A percentile compares a stretch with the other conserved stretches of the same genome.
Evolutionary conservation across 2,113 vertebrate genomes (phyloP).

Genomic region (Cyrtonyx montezumae): DNA sequence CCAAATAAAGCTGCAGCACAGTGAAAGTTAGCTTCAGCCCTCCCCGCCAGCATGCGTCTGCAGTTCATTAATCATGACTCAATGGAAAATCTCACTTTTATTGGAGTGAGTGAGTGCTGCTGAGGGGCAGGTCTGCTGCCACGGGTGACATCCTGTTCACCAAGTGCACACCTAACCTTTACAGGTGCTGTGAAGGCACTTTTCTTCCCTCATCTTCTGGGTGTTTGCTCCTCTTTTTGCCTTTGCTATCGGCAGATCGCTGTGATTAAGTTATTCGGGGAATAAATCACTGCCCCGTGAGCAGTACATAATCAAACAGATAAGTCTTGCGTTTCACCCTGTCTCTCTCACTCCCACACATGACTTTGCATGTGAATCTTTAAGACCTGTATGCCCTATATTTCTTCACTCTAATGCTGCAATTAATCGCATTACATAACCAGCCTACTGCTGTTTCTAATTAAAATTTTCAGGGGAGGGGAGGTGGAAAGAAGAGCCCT

Average conservation of each 20-base stretch:
- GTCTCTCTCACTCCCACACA: constrained; percentile 56
- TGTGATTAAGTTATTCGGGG: constrained; percentile 7
- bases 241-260: background rate
- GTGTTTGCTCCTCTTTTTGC: background rate
- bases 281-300: constrained; percentile 40
- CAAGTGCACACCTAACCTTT: background rate
- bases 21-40: background rate
- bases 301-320: constrained; percentile 45
- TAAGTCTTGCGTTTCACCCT: constrained; percentile 26
- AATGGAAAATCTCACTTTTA: constrained; percentile 35
- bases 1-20: background rate
- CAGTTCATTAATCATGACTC: constrained; percentile 28
- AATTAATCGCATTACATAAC: constrained; percentile 73
- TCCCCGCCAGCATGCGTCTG: background rate
- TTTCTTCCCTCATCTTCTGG: background rate
- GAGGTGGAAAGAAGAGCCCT: background rate
- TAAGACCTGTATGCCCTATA: constrained; percentile 62
- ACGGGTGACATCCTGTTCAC: background rate
- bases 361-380: constrained; percentile 65
- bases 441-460: constrained; percentile 71
- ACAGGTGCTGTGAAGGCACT: constrained; percentile 17
- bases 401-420: constrained; percentile 61
- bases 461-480: constrained; percentile 38
- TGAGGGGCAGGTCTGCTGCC: constrained; percentile 11
- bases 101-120: background rate